Percentiles rank a stretch among this genome's conserved stretches.
These are phyloP conservation scores for Acinonyx jubatus DNA, from an alignment of 2,113 vertebrate genomes.

Conservation along the genomic window DNA sequence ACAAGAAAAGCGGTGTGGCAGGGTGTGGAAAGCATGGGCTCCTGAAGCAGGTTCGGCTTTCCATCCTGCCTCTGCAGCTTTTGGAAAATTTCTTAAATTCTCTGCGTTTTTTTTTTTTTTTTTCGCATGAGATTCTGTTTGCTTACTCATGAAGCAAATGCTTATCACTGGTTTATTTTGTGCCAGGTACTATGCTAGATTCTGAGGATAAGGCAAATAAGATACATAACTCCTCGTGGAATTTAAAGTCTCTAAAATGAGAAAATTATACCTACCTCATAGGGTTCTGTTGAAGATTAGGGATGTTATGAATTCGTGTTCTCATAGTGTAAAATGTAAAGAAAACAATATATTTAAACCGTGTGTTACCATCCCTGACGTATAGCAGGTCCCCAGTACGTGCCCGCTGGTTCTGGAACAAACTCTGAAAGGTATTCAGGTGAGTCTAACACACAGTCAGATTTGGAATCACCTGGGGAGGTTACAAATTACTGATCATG, in stretches of 20 bases:
- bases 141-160: neutral
- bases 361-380: neutral
- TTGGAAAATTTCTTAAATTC: neutral
- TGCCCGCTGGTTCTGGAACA: neutral
- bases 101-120: neutral
- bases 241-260: neutral
- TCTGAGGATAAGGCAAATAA: constrained; percentile 1
- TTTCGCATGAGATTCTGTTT: neutral
- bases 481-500: neutral
- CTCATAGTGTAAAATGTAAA: constrained; percentile 4
- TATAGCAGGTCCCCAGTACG: neutral
- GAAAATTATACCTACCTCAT: neutral
- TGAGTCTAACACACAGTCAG: neutral
- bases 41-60: neutral
- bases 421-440: neutral
- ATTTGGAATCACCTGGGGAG: neutral
- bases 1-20: neutral
- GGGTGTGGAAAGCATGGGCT: neutral
- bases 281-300: neutral
- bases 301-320: neutral
- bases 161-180: neutral
- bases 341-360: neutral
- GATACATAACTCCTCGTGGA: neutral
- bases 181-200: neutral
- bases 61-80: neutral